These are phyloP conservation scores for Sarcophilus harrisii DNA, from an alignment of 2,797 vertebrate species.

Conservation along the genomic window DNA sequence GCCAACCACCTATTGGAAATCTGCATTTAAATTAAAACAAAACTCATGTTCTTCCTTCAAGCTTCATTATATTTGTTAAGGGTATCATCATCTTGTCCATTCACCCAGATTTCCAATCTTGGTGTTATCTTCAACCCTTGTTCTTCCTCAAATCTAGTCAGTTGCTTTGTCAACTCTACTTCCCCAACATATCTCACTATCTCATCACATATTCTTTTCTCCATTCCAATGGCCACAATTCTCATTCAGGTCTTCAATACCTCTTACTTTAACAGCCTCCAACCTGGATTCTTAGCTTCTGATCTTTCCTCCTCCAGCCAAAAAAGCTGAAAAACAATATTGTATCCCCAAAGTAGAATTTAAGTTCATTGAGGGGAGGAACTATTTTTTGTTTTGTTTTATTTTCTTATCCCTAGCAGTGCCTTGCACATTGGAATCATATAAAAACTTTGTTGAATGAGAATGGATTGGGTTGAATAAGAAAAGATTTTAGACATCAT, in stretches of 20 bases:
- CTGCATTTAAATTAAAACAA: not conserved
- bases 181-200: not conserved
- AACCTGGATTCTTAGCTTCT: not conserved
- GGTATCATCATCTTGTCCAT: not conserved
- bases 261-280: not conserved
- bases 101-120: not conserved
- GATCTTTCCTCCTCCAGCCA: not conserved
- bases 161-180: not conserved
- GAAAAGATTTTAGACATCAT: not conserved
- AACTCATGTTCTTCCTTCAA: not conserved
- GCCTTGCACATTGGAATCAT: not conserved
- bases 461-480: not conserved
- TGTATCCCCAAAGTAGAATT: not conserved
- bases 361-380: not conserved
- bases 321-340: not conserved
- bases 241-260: not conserved
- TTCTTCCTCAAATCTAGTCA: not conserved
- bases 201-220: not conserved
- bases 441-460: not conserved
- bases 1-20: not conserved
- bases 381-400: not conserved
- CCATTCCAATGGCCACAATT: not conserved
- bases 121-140: not conserved
- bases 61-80: not conserved
- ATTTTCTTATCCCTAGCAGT: not conserved